Evolutionary conservation across 35 echinoderm and acorn worm genomes (phyloP).

Genomic region (Diadema setosum): DNA sequence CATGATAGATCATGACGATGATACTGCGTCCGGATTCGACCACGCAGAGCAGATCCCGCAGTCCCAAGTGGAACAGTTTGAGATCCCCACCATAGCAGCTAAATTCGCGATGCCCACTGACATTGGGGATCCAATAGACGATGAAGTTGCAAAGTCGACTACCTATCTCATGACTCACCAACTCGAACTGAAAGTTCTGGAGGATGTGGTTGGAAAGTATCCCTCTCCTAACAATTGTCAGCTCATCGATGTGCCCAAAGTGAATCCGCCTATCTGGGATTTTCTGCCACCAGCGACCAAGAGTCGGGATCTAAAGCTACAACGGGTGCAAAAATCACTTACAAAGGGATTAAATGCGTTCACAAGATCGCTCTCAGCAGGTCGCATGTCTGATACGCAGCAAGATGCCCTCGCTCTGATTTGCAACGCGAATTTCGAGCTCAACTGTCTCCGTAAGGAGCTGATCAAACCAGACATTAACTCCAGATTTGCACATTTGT

Average conservation of each 20-base stretch:
- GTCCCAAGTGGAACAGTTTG: no score
- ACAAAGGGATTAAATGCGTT: not conserved
- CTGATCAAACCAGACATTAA: not conserved
- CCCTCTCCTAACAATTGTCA: conserved; percentile 4
- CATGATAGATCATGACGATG: no score
- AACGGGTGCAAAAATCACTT: not conserved
- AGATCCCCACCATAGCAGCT: no score
- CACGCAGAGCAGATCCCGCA: no score
- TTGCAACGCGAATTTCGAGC: not conserved
- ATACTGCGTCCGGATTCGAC: no score
- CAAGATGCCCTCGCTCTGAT: not conserved
- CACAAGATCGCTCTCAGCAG: not conserved
- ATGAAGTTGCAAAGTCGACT: not conserved
- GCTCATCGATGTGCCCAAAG: conserved; percentile 27
- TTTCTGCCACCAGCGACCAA: not conserved
- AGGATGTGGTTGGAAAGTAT: not conserved
- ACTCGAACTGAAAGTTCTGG: not conserved
- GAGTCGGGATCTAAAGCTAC: not conserved
- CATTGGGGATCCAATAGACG: no score
- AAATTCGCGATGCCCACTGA: no score
- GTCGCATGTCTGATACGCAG: not conserved
- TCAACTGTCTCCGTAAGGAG: not conserved
- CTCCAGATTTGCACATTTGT: not conserved
- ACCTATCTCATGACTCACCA: not conserved
- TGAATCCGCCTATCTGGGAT: conserved; percentile 1